Percentiles rank a stretch among this genome's conserved stretches.
These are phyloP conservation scores for Leptopterna dolabrata DNA, from an alignment of 2,888 invertebrate genomes.

Conservation along the genomic window DNA sequence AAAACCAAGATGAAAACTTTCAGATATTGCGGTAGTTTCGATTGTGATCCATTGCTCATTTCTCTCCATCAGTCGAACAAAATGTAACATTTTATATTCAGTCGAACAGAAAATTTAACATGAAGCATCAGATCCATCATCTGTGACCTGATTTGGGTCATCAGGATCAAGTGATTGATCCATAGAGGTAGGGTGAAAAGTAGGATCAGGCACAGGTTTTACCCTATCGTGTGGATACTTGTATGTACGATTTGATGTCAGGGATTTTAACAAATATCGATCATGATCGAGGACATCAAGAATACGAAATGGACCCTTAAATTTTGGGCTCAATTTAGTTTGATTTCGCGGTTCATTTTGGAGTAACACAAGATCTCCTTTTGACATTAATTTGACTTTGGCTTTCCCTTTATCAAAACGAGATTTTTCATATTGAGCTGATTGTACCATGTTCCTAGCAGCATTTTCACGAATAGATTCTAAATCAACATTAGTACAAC, in stretches of 20 bases:
- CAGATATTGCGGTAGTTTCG: too few relatives aligned
- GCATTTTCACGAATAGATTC: neutral
- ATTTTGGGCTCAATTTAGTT: slow-evolving; percentile 40
- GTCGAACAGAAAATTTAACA: too few relatives aligned
- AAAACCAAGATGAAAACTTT: too few relatives aligned
- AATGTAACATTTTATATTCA: too few relatives aligned
- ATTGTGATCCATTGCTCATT: too few relatives aligned
- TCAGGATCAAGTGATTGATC: neutral
- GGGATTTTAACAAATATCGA: slow-evolving; percentile 15
- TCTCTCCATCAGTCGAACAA: too few relatives aligned
- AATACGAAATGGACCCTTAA: neutral
- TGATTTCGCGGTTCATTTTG: slow-evolving; percentile 55
- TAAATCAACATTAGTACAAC: neutral
- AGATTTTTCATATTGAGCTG: slow-evolving; percentile 39
- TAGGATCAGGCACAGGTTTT: neutral
- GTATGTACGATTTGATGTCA: slow-evolving; percentile 27
- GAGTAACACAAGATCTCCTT: slow-evolving; percentile 54
- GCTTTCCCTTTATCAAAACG: slow-evolving; percentile 51
- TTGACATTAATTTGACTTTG: slow-evolving; percentile 38
- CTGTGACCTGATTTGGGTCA: neutral
- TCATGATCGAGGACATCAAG: slow-evolving; percentile 29
- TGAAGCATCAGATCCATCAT: neutral
- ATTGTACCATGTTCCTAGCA: slow-evolving; percentile 35
- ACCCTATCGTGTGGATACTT: slow-evolving; percentile 43
- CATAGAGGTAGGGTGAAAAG: neutral